Evolutionary conservation across 2,797 vertebrate genomes (phyloP).

Genomic region (Sciaenops ocellatus): DNA sequence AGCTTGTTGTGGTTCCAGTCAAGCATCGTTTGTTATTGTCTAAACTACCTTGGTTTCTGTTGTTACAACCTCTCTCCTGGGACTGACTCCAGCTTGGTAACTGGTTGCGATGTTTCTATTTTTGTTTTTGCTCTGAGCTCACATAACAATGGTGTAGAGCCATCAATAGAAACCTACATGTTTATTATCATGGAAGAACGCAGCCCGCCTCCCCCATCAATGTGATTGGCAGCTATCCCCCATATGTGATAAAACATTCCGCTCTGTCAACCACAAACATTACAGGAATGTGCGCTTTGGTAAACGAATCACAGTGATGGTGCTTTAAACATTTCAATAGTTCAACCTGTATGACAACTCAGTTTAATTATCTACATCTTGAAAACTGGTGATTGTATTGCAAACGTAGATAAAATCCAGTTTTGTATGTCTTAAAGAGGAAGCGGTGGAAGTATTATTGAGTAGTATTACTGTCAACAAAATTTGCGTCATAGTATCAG

Average conservation of each 20-base stretch:
- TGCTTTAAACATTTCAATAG: not conserved
- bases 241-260: constrained; percentile 8
- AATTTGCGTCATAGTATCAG: too few species aligned
- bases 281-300: constrained; percentile 21
- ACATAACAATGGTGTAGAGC: constrained; percentile 17
- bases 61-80: constrained; percentile 7
- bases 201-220: not conserved
- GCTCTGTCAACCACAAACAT: constrained; percentile 27
- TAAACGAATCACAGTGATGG: not conserved
- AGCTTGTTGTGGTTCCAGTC: not conserved
- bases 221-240: constrained; percentile 21
- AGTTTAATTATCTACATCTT: not conserved
- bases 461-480: too few species aligned
- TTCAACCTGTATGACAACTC: not conserved
- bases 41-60: not conserved
- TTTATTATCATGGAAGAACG: constrained; percentile 28
- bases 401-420: not conserved
- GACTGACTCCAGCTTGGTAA: constrained; percentile 28
- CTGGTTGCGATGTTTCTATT: constrained; percentile 26
- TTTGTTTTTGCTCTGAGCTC: constrained; percentile 23
- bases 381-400: not conserved
- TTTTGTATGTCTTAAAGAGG: not conserved
- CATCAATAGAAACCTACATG: not conserved
- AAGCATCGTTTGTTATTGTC: constrained; percentile 6
- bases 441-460: too few species aligned